Evolutionary conservation across 2,888 invertebrate genomes (phyloP), one percentile per base, ranked within the genome.

Genomic region (Uropetala carovei): DNA sequence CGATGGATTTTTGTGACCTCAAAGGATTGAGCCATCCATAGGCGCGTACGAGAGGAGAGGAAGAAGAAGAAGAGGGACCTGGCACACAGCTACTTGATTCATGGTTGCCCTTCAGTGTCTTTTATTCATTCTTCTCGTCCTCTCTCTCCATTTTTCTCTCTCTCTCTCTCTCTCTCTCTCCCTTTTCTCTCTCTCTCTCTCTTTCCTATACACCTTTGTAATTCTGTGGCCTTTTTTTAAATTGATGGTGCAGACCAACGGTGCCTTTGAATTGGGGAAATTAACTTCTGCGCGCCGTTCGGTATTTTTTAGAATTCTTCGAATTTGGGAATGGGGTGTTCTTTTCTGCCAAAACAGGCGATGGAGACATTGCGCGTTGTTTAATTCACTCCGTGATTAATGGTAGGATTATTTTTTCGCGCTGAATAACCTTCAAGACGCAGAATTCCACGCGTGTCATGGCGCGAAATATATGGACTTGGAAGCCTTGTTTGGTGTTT

Each of bases 1-100:
- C 83, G 83, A 83, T 83, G 83, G 83, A 83, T 56, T 83, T n/a
- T 57, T 83, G 56, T 83, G 83, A 83, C 83, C 83, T 83, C 83
- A 83, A 56, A 83, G 83, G 83, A 83, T 83, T 83, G 83, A 83
- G 83, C 83, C 83, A 43, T 83, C 83, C 57, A 43, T 22, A 57
- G 83, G 16, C 83, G 56, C 57, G 83, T 83, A 83, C 43, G 43
- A 43, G 43, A 43, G 43, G 43, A 43, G 43, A 43, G 43, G 43
- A 43, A 43, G 43, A 83, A 83, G 83, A 83, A 5, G n/a, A 56
- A 43, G 83, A 57, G 43, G 56, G 83, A 83, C 83, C 43, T 56
- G 83, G 43, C 83, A 83, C 83, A 83, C 43, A 57, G 83, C 83
- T 83, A 83, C 43, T 83, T 83, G 83, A 83, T 83, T 83, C 83